Evolutionary conservation across 2,888 invertebrate genomes (phyloP).

Genomic region (Geotrupes spiniger): DNA sequence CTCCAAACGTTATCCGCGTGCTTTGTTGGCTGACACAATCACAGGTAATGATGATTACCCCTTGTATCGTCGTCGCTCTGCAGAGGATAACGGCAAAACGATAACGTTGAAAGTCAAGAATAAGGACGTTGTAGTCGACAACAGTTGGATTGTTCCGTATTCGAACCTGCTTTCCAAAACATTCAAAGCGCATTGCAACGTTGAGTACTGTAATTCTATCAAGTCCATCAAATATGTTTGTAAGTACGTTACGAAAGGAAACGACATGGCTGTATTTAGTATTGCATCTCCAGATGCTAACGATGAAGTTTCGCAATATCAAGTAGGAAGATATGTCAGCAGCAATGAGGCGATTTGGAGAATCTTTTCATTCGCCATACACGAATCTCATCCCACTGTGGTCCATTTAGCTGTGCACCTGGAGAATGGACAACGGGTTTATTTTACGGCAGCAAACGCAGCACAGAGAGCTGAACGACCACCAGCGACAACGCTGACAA

Average conservation of each 20-base stretch:
- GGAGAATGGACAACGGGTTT: conserved; percentile 25
- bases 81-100: conserved; percentile 31
- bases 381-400: conserved; percentile 36
- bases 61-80: conserved; percentile 33
- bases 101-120: conserved; percentile 27
- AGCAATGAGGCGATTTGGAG: conserved; percentile 35
- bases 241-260: conserved; percentile 36
- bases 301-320: conserved; percentile 28
- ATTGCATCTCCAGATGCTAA: conserved; percentile 27
- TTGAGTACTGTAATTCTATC: conserved; percentile 42
- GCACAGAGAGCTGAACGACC: conserved; percentile 9
- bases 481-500: conserved; percentile 18
- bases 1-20: conserved; percentile 32
- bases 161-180: conserved; percentile 32
- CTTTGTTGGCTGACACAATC: conserved; percentile 19
- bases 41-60: conserved; percentile 36
- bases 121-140: conserved; percentile 33
- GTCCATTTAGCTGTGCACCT: conserved; percentile 32
- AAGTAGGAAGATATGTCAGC: conserved; percentile 24
- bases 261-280: conserved; percentile 27
- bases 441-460: conserved; percentile 18
- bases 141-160: conserved; percentile 43
- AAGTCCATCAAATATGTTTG: conserved; percentile 45
- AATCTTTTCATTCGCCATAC: conserved; percentile 24
- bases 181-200: conserved; percentile 38